Evolutionary conservation across 2,888 invertebrate species (phyloP).

Genomic region (Chelonus formosanus): DNA sequence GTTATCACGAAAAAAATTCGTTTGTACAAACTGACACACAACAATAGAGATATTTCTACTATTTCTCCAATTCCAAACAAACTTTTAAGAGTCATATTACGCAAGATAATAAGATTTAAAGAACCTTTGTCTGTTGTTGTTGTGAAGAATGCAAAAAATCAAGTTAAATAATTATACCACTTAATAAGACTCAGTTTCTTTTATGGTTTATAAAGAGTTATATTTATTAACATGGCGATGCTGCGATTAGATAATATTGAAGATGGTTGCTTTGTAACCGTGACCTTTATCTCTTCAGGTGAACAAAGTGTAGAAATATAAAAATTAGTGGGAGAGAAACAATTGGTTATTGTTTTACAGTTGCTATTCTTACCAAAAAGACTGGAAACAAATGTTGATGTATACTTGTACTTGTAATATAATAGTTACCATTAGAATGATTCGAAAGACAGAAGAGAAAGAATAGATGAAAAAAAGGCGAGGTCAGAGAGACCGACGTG

Average conservation of each 20-base stretch:
- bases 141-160: conserved; percentile 12
- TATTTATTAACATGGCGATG: not conserved
- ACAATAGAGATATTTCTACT: not conserved
- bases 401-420: too few relatives aligned
- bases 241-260: conserved; percentile 5
- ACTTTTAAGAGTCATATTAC: not conserved
- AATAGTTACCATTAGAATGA: too few relatives aligned
- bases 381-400: conserved; percentile 12
- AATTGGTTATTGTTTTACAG: conserved; percentile 1
- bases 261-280: not conserved
- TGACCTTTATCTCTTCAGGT: not conserved
- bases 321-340: not conserved
- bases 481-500: conserved; percentile 42
- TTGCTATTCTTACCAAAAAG: conserved; percentile 5
- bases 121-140: conserved; percentile 24
- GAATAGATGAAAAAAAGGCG: conserved; percentile 33
- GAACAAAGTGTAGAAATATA: too few relatives aligned
- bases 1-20: not conserved
- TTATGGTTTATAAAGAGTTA: conserved; percentile 34
- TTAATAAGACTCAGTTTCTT: conserved; percentile 17
- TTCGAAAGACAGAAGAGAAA: conserved; percentile 25
- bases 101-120: conserved; percentile 36
- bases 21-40: not conserved
- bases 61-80: not conserved
- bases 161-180: too few relatives aligned